Percentiles rank a stretch among this genome's conserved stretches.
These are phyloP conservation scores for Nephrotoma appendiculata DNA, from an alignment of 2,888 invertebrate species.

Conservation along the genomic window DNA sequence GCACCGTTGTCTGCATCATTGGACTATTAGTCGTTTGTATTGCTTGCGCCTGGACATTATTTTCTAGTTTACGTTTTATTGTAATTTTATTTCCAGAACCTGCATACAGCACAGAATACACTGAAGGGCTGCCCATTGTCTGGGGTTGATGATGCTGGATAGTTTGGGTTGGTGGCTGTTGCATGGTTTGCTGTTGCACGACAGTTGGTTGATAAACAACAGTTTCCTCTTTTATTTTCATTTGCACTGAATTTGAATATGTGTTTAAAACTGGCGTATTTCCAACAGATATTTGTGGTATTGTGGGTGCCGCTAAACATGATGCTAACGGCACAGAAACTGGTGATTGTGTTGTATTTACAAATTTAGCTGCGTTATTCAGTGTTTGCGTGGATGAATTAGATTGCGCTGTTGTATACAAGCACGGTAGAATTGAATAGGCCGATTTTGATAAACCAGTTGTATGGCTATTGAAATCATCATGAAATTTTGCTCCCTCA, in stretches of 20 bases:
- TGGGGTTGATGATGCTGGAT: constrained; percentile 12
- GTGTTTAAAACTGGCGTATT: not conserved
- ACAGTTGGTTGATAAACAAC: constrained; percentile 4
- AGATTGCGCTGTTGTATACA: constrained; percentile 44
- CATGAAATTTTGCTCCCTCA: constrained; percentile 64
- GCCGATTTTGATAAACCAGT: constrained; percentile 59
- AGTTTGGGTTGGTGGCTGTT: constrained; percentile 19
- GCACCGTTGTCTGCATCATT: not conserved
- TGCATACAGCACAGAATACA: constrained; percentile 68
- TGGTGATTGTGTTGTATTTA: constrained; percentile 14
- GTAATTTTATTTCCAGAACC: constrained; percentile 72
- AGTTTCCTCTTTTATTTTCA: not conserved
- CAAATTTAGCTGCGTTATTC: constrained; percentile 19
- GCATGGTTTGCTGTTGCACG: constrained; percentile 9
- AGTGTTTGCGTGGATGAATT: constrained; percentile 35
- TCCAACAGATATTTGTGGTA: not conserved
- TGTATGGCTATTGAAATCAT: constrained; percentile 56
- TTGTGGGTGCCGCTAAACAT: constrained; percentile 19
- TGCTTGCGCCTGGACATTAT: not conserved
- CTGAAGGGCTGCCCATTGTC: constrained; percentile 38
- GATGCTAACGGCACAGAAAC: constrained; percentile 34
- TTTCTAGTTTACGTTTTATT: constrained; percentile 57
- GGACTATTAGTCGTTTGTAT: not conserved
- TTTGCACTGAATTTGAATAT: not conserved
- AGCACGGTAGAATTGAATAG: constrained; percentile 58